Base-by-base conservation (phyloP, 2,888 invertebrate genomes). In the Gisinianus flammeolus region DNA sequence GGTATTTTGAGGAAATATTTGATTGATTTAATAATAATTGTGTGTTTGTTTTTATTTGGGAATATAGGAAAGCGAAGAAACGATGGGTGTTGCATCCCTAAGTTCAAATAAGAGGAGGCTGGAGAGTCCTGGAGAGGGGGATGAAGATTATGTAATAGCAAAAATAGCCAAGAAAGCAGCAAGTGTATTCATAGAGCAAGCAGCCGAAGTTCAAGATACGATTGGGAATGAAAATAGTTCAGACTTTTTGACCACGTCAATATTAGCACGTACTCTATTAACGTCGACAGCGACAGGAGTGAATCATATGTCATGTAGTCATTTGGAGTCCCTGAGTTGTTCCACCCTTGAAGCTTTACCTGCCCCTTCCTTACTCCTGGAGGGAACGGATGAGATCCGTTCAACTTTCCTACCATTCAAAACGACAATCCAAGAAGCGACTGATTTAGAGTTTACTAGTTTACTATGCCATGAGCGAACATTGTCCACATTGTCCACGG, bases 11-110 rank as follows among this genome's bases (percentile, higher is more conserved):
- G 10, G n/a, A n/a, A n/a, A n/a, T n/a, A n/a, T n/a, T n/a, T n/a
- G 8, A 73, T 16, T 33, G 30, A 19, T n/a, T 35, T 16, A 5
- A 52, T 75, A 52, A 66, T 35, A 12, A 28, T 62, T 33, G n/a
- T 16, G 33, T 66, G 77, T 77, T 35, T 75, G 35, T 73, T 62
- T 24, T 78, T 68, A 77, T 66, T 69, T 77, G 69, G 28, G 6
- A 22, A 31, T 70, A 56, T 74, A 81, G 80, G 76, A 79, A 79
- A 62, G 72, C 71, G 78, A 78, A 76, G 79, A 77, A 77, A 26
- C 44, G 26, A 85, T 85, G 85, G 85, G 85, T 35, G 85, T 85
- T 22, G 85, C 85, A n/a, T 83, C 83, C 62, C 79, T 83, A 12
- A 82, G 81, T 64, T 81, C 85, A 52, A 85, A 85, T 66, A 77